Evolutionary conservation across 1,140 invertebrate species (phyloP).

Genomic region (Drosophila setifemur): DNA sequence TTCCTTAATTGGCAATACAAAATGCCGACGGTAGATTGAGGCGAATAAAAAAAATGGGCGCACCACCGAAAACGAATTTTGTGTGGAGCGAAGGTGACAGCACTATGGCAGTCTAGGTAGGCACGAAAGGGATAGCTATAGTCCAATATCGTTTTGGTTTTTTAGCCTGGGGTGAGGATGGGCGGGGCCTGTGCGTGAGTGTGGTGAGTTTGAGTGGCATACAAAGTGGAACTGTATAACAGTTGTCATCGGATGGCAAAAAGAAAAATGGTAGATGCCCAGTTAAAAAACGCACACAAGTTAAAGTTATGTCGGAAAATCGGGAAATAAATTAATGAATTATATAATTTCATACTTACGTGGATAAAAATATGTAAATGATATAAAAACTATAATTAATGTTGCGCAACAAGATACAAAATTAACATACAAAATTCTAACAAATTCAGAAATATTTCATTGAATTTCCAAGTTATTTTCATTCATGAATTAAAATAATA

Average conservation of each 20-base stretch:
- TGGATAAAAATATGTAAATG: no score
- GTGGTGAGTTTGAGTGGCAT: conserved; percentile 21
- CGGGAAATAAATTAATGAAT: no score
- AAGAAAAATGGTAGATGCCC: neutral
- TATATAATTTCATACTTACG: no score
- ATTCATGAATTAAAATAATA: no score
- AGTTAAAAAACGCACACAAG: no score
- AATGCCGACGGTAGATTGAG: conserved; percentile 59
- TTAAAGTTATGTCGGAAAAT: no score
- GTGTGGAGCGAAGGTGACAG: neutral
- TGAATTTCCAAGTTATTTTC: no score
- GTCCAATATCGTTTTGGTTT: neutral
- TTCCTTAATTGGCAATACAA: conserved; percentile 39
- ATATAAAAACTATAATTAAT: no score
- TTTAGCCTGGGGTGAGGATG: neutral
- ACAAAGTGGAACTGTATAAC: conserved; percentile 1
- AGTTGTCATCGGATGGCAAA: neutral
- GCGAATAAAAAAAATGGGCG: conserved; percentile 62
- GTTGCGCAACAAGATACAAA: no score
- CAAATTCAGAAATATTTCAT: no score
- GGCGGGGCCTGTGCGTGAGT: conserved; percentile 1
- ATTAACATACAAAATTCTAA: no score
- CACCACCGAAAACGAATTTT: conserved; percentile 17
- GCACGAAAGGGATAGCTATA: conserved; percentile 26
- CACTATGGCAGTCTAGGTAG: neutral